These are phyloP conservation scores for Oncorhynchus tshawytscha DNA, from an alignment of 2,113 vertebrate genomes.

Conservation along the genomic window DNA sequence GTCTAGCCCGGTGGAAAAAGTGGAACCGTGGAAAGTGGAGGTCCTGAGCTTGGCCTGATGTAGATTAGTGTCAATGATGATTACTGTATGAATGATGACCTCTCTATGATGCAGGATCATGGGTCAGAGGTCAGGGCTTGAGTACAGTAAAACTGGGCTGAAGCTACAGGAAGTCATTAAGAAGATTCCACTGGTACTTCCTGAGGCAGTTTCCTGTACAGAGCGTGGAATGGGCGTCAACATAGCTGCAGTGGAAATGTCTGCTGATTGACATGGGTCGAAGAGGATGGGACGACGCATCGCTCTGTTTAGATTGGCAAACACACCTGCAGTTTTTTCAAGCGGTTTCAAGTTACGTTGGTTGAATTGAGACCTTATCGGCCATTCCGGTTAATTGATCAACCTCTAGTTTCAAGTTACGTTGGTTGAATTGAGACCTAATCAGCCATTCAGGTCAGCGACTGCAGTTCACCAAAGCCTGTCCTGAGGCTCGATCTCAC, in stretches of 20 bases:
- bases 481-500: conserved; percentile 20
- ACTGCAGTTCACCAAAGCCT: conserved; percentile 16
- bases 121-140: conserved; percentile 22
- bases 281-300: conserved; percentile 40
- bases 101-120: not conserved
- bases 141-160: conserved; percentile 20
- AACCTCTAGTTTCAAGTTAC: conserved; percentile 1
- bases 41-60: no score
- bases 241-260: conserved; percentile 68
- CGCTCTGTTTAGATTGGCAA: conserved; percentile 57
- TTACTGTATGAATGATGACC: not conserved
- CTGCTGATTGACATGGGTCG: conserved; percentile 68
- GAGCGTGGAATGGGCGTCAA: conserved; percentile 55
- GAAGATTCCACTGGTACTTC: conserved; percentile 64
- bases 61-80: not conserved
- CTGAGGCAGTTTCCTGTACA: conserved; percentile 65
- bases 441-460: not conserved
- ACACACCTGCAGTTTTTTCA: not conserved
- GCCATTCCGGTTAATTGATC: no score
- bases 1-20: no score
- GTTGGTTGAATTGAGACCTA: no score
- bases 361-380: no score
- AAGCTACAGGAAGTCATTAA: conserved; percentile 66
- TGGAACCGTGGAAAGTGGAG: no score
- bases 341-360: not conserved